Conservation (phyloP, 2,888 invertebrate species). For the Tupiocoris notatus region DNA sequence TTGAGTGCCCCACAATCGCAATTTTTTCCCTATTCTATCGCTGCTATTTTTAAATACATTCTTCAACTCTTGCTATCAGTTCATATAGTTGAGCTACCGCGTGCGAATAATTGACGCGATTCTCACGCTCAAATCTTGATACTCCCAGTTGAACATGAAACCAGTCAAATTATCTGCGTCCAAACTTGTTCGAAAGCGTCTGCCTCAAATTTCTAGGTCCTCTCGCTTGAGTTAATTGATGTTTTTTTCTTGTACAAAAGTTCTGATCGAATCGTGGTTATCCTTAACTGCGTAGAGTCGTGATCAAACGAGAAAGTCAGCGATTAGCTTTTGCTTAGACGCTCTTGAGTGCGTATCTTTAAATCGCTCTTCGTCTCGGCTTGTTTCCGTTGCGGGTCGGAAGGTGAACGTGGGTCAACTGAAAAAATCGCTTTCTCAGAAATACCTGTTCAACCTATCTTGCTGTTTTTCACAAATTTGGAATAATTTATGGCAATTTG, state of each 20-base stretch:
- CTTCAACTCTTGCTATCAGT: too few species aligned
- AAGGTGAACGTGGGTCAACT: not conserved
- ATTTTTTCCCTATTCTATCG: too few species aligned
- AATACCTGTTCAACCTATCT: not conserved
- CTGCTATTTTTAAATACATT: too few species aligned
- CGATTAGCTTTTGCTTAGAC: not conserved
- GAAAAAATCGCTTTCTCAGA: not conserved
- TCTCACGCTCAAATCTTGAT: too few species aligned
- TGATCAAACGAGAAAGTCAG: not conserved
- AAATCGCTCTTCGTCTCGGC: not conserved
- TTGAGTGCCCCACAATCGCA: too few species aligned
- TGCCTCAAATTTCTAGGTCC: not conserved
- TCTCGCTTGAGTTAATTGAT: not conserved
- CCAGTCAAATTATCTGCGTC: too few species aligned
- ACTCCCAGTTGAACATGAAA: too few species aligned
- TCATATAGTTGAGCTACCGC: too few species aligned
- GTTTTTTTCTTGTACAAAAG: not conserved
- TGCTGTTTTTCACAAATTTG: too few species aligned
- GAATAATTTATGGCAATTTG: too few species aligned
- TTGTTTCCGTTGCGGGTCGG: not conserved
- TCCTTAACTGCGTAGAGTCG: not conserved
- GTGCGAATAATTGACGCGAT: too few species aligned
- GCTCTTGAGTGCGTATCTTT: not conserved
- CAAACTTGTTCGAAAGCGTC: not conserved
- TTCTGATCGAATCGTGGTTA: not conserved